These are phyloP conservation scores for Acanthosoma haemorrhoidale DNA, from an alignment of 2,888 invertebrate genomes.

Conservation along the genomic window DNA sequence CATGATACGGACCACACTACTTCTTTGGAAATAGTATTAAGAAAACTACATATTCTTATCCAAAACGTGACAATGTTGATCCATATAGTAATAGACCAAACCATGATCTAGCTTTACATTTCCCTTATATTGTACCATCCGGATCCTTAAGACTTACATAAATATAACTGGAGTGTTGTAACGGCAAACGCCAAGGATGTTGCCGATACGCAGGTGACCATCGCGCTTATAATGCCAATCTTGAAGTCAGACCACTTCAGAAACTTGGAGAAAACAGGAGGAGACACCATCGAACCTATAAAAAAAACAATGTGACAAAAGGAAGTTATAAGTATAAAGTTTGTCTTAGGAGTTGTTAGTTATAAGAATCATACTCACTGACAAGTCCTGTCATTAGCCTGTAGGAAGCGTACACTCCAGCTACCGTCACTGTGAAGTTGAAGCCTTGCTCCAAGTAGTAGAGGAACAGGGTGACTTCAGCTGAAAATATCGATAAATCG, in stretches of 20 bases:
- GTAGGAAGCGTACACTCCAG: background rate
- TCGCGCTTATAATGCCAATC: background rate
- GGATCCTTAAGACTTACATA: background rate
- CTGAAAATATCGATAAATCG: background rate
- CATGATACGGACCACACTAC: no score
- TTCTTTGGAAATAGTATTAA: no score
- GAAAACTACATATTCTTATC: no score
- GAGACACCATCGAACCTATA: background rate
- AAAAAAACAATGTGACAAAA: no score
- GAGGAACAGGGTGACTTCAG: background rate
- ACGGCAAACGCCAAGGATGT: background rate
- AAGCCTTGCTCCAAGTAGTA: background rate
- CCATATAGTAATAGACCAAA: no score
- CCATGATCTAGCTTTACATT: no score
- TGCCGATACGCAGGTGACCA: background rate
- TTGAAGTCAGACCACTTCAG: constrained; percentile 1
- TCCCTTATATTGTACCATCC: no score
- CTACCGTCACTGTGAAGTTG: background rate
- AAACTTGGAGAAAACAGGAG: background rate
- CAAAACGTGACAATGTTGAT: no score
- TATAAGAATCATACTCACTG: background rate
- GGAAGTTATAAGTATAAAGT: no score
- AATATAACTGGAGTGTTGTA: background rate
- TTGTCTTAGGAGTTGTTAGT: no score
- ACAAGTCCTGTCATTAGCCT: background rate